phyloP scores from a whole-genome alignment of 2,888 invertebrate species.

The Drosophila eohydei region DNA sequence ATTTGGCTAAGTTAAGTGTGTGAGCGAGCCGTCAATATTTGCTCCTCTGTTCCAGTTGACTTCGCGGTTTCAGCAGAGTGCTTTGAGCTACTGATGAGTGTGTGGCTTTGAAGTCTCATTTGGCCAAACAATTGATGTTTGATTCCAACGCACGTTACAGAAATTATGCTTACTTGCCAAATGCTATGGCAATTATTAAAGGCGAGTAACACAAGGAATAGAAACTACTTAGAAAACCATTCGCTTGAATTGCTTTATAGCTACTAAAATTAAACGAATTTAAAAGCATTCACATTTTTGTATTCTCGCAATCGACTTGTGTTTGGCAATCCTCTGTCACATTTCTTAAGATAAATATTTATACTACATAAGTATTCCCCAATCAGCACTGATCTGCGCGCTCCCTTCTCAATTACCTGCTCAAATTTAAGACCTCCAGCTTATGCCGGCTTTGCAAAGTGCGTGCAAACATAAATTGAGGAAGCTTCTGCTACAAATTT shows the following conservation, averaged over 20 bases:
- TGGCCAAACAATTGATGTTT: conserved; percentile 38
- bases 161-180: conserved; percentile 34
- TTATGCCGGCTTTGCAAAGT: conserved; percentile 23
- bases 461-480: conserved; percentile 29
- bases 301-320: background rate
- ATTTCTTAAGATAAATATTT: conserved; percentile 26
- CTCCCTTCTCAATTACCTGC: conserved; percentile 38
- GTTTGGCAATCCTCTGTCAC: background rate
- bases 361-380: conserved; percentile 24
- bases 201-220: background rate
- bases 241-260: background rate
- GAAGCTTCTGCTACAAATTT: conserved; percentile 33
- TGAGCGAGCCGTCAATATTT: conserved; percentile 37
- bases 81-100: conserved; percentile 37
- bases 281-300: background rate
- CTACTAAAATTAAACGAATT: background rate
- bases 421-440: conserved; percentile 23
- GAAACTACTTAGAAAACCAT: background rate
- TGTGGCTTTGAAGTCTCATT: conserved; percentile 48
- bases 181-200: conserved; percentile 29
- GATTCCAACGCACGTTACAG: conserved; percentile 19
- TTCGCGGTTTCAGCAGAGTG: background rate
- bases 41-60: conserved; percentile 14
- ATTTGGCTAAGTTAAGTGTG: conserved; percentile 57
- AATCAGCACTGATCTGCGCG: conserved; percentile 26